Evolutionary conservation across 2,888 invertebrate species (phyloP).

Genomic region (Ferrisia virgata): DNA sequence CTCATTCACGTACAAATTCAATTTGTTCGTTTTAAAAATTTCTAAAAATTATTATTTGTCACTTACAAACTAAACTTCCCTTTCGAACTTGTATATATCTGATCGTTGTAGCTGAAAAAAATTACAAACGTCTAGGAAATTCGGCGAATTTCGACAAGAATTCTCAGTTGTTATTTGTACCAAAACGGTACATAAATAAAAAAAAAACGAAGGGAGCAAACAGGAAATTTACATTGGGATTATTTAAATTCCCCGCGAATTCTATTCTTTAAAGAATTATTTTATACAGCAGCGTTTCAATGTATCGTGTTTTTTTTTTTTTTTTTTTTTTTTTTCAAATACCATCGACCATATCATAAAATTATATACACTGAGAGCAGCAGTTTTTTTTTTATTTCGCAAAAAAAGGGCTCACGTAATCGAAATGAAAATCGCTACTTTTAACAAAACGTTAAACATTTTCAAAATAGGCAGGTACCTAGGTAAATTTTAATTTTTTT

Average conservation of each 20-base stretch:
- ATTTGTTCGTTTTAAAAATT: too few relatives aligned
- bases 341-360: background rate
- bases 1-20: too few relatives aligned
- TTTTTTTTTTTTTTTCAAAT: background rate
- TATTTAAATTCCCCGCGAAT: background rate
- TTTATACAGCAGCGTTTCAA: too few relatives aligned
- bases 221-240: background rate
- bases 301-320: background rate
- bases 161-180: background rate
- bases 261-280: background rate
- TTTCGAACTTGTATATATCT: too few relatives aligned
- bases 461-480: too few relatives aligned
- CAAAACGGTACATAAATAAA: background rate
- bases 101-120: too few relatives aligned
- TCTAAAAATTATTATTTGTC: too few relatives aligned
- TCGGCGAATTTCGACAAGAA: background rate
- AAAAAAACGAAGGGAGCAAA: background rate
- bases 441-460: too few relatives aligned
- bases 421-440: background rate
- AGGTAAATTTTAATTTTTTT: too few relatives aligned
- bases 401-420: background rate
- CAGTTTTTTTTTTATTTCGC: background rate
- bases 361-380: too few relatives aligned
- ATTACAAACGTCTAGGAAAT: background rate
- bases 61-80: too few relatives aligned